Base-by-base conservation (phyloP, 1,140 invertebrate species). In the Aphelenchoides besseyi region DNA sequence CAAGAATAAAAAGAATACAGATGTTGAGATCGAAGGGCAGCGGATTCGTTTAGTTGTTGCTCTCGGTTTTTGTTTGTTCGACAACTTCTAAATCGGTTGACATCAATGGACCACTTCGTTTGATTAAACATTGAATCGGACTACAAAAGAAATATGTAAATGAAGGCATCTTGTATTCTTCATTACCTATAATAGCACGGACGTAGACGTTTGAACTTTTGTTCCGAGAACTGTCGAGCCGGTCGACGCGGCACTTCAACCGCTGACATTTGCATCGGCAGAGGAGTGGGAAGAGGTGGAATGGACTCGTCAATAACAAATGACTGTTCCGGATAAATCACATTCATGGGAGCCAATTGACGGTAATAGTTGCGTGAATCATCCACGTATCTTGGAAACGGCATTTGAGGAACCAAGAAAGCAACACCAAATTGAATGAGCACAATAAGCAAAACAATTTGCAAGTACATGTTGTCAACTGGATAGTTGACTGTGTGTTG, bases 381-480 rank as follows among this genome's bases (percentile, higher is more conserved):
- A 12, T 33, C 30, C 63, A 66, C 36, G 63, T 66, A 66, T 33
- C 48, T 16, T 53, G 30, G 63, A 30, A 66, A 66, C 16, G 63
- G 36, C n/a, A 12, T 16, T 16, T 26, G 63, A 16, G 36, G 16
- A 23, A 12, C 26, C 12, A 33, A 66, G 32, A 66, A 66, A 12
- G 63, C 16, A 0, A n/a, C n/a, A 29, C 2, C 16, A 2, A 28
- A 12, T 53, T 37, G n/a, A 18, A 66, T 33, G 5, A 33, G 5
- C 18, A 33, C 55, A 28, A 59, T 33, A 8, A 59, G 55, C 41
- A 48, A 23, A 23, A 48, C 41, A 23, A 48, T 12, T 12, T 23
- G 41, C 12, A 48, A 23, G 41, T n/a, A n/a, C n/a, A n/a, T n/a
- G n/a, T n/a, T n/a, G 23, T 48, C 41, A 23, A 48, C 12, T 12